Percentiles rank a stretch among this genome's conserved stretches.
These are phyloP conservation scores for Apostichopus californicus DNA, from an alignment of 35 echinoderm and acorn worm species.

Conservation along the genomic window DNA sequence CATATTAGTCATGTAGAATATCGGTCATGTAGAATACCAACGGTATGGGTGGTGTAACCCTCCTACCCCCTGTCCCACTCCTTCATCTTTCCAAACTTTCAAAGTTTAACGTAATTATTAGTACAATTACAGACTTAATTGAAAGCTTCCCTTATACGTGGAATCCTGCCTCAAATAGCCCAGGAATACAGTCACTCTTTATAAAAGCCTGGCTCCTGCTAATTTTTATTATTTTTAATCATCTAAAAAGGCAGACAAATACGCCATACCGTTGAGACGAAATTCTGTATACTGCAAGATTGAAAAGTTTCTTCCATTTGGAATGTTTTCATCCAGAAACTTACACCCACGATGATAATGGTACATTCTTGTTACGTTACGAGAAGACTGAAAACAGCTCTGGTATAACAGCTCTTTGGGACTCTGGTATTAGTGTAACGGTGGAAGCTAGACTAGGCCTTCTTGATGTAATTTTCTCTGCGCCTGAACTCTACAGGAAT, in stretches of 20 bases:
- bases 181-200: too few relatives aligned
- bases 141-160: too few relatives aligned
- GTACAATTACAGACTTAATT: too few relatives aligned
- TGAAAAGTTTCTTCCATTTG: background rate
- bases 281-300: background rate
- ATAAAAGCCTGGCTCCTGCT: background rate
- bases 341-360: background rate
- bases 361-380: background rate
- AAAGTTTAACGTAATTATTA: too few relatives aligned
- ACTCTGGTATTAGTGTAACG: too few relatives aligned
- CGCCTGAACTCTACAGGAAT: constrained; percentile 26
- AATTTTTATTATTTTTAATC: background rate
- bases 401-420: too few relatives aligned
- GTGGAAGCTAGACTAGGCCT: too few relatives aligned
- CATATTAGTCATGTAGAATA: background rate
- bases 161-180: too few relatives aligned
- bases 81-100: too few relatives aligned
- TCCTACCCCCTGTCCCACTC: too few relatives aligned
- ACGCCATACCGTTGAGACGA: background rate
- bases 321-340: background rate
- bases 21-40: background rate
- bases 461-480: too few relatives aligned
- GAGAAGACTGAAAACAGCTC: too few relatives aligned
- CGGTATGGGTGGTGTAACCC: background rate
- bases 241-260: background rate